Percentiles rank a stretch among this genome's conserved stretches.
Evolutionary conservation across 2,888 invertebrate genomes (phyloP).

Genomic region (Drosophila affinis): DNA sequence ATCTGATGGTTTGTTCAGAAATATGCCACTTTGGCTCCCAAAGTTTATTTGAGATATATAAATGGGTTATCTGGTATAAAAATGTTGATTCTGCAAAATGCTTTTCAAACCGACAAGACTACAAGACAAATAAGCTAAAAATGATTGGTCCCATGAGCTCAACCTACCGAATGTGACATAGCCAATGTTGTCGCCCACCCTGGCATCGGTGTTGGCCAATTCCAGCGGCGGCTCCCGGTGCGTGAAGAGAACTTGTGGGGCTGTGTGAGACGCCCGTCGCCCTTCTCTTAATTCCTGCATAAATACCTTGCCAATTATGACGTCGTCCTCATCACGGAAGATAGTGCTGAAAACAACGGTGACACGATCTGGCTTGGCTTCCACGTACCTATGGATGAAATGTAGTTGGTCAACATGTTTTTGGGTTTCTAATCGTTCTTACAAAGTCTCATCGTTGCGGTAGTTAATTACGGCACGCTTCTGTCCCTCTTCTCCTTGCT

Average conservation of each 20-base stretch:
- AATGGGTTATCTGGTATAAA: slow-evolving; percentile 37
- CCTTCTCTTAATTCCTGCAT: slow-evolving; percentile 99
- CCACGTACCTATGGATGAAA: slow-evolving; percentile 92
- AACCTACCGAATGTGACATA: slow-evolving; percentile 98
- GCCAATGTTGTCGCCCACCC: slow-evolving; percentile 98
- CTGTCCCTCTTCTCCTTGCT: slow-evolving; percentile 94
- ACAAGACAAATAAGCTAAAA: slow-evolving; percentile 54
- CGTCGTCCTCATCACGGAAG: slow-evolving; percentile 99
- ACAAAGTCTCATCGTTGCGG: slow-evolving; percentile 99
- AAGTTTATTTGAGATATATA: slow-evolving; percentile 12
- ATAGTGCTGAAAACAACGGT: slow-evolving; percentile 99
- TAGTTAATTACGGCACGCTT: slow-evolving; percentile 99
- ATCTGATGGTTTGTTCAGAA: not conserved
- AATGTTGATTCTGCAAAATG: slow-evolving; percentile 50
- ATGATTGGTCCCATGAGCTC: not conserved
- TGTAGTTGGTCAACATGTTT: not conserved
- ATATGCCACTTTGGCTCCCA: slow-evolving; percentile 45
- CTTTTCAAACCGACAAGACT: slow-evolving; percentile 32
- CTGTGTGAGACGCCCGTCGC: slow-evolving; percentile 96
- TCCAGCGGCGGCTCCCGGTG: slow-evolving; percentile 99
- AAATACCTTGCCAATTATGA: slow-evolving; percentile 99
- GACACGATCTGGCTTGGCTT: slow-evolving; percentile 98
- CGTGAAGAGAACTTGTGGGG: slow-evolving; percentile 94
- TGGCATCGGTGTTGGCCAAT: slow-evolving; percentile 95
- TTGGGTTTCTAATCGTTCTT: slow-evolving; percentile 81